Conservation (phyloP, 2,888 invertebrate species). For the Epirrhoe alternata region DNA sequence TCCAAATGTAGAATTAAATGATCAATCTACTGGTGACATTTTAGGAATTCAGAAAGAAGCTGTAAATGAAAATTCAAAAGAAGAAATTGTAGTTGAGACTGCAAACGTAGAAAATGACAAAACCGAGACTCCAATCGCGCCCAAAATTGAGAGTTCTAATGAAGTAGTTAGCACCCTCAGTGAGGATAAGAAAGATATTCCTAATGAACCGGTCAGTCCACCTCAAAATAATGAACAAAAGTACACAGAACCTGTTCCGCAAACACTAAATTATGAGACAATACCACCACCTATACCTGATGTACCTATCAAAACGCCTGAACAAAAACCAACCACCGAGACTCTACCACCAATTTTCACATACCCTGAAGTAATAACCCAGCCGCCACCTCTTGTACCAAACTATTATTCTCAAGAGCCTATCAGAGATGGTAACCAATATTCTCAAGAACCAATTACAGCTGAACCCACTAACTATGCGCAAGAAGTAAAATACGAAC, state of each 20-base stretch:
- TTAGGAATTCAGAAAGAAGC: neutral
- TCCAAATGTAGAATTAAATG: slow-evolving; percentile 12
- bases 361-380: slow-evolving; percentile 33
- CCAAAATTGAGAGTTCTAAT: slow-evolving; percentile 4
- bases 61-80: slow-evolving; percentile 5
- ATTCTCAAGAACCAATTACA: slow-evolving; percentile 13
- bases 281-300: slow-evolving; percentile 20
- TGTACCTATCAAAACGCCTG: slow-evolving; percentile 28
- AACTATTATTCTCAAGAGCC: slow-evolving; percentile 8
- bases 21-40: neutral
- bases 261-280: slow-evolving; percentile 6
- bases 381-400: neutral
- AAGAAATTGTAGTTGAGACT: neutral
- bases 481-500: neutral
- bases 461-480: neutral
- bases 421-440: neutral
- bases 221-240: slow-evolving; percentile 6
- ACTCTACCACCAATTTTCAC: slow-evolving; percentile 45
- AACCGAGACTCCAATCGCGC: slow-evolving; percentile 6
- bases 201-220: neutral
- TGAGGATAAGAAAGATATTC: slow-evolving; percentile 15
- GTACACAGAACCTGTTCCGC: slow-evolving; percentile 13
- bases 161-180: neutral
- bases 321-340: slow-evolving; percentile 40
- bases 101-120: slow-evolving; percentile 5